Percentiles rank a stretch among this genome's conserved stretches.
phyloP scores from a whole-genome alignment of 2,113 vertebrate genomes.

The Canis aureus region DNA sequence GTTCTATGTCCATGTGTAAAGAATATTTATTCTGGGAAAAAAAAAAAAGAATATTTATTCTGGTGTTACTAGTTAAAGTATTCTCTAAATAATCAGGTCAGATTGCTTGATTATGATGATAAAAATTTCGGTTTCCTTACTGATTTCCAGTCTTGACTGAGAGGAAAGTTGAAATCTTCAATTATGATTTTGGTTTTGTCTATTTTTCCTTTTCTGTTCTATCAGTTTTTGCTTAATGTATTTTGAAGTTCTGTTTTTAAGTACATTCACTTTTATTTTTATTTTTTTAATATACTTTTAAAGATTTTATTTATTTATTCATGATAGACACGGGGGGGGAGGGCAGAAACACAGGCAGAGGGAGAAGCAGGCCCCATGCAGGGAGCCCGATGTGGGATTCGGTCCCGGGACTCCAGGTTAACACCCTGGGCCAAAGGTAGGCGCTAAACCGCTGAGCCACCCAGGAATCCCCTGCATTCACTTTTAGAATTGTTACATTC shows the following conservation, averaged over 20 bases:
- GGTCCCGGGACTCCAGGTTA: no score
- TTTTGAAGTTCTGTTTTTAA: constrained; percentile 31
- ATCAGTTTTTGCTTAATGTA: not conserved
- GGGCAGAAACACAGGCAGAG: no score
- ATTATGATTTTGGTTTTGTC: constrained; percentile 9
- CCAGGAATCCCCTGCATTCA: not conserved
- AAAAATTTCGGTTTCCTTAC: not conserved
- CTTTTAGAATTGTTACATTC: not conserved
- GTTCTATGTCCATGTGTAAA: not conserved
- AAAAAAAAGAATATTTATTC: not conserved
- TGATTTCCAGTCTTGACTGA: constrained; percentile 5
- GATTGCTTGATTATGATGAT: not conserved
- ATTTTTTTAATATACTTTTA: no score
- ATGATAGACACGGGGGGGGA: no score
- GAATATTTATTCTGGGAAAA: no score
- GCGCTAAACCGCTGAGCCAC: no score
- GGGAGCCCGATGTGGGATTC: no score
- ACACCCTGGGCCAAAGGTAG: no score
- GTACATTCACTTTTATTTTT: not conserved
- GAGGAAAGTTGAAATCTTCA: not conserved
- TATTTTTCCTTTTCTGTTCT: not conserved
- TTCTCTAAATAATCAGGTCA: not conserved
- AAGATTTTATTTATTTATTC: no score
- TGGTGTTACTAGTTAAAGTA: not conserved
- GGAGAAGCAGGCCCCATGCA: no score